phyloP scores from a whole-genome alignment of 2,888 invertebrate genomes.

The Platycheirus rosarum region DNA sequence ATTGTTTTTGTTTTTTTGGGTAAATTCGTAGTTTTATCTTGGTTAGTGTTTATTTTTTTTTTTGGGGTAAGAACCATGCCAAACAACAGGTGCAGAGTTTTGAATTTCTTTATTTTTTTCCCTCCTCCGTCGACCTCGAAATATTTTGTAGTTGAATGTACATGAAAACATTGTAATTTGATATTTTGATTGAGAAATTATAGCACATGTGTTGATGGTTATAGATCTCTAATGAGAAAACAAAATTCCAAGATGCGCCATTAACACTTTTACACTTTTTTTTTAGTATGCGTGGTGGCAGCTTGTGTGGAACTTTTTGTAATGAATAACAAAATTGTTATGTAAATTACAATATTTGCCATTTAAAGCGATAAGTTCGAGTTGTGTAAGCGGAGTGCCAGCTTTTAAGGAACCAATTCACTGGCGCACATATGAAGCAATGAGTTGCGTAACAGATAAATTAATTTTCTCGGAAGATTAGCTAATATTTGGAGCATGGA shows the following conservation, averaged over 20 bases:
- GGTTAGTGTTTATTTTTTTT: not conserved
- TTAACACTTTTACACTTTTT: slow-evolving; percentile 2
- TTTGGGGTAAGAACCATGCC: not conserved
- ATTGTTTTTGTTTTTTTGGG: slow-evolving; percentile 1
- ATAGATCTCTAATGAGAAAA: slow-evolving; percentile 12
- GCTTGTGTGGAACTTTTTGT: not conserved
- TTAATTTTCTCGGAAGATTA: not conserved
- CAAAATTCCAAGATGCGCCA: slow-evolving; percentile 11
- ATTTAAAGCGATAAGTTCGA: slow-evolving; percentile 2
- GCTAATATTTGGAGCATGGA: too few relatives aligned
- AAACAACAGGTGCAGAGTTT: slow-evolving; percentile 32
- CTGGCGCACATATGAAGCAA: not conserved
- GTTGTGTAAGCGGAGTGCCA: slow-evolving; percentile 3
- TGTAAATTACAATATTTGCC: slow-evolving; percentile 12
- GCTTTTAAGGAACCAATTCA: not conserved
- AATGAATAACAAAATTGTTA: not conserved
- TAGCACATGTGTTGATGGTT: slow-evolving; percentile 47
- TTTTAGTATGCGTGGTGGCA: not conserved
- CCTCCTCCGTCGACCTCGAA: slow-evolving; percentile 6
- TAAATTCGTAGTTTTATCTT: slow-evolving; percentile 7
- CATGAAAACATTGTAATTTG: slow-evolving; percentile 40
- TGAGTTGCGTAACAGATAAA: not conserved
- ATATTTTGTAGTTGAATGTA: not conserved
- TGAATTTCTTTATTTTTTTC: slow-evolving; percentile 5
- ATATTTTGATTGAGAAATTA: slow-evolving; percentile 53